Conservation (phyloP, 2,888 invertebrate genomes). For the Pollenia labialis region DNA sequence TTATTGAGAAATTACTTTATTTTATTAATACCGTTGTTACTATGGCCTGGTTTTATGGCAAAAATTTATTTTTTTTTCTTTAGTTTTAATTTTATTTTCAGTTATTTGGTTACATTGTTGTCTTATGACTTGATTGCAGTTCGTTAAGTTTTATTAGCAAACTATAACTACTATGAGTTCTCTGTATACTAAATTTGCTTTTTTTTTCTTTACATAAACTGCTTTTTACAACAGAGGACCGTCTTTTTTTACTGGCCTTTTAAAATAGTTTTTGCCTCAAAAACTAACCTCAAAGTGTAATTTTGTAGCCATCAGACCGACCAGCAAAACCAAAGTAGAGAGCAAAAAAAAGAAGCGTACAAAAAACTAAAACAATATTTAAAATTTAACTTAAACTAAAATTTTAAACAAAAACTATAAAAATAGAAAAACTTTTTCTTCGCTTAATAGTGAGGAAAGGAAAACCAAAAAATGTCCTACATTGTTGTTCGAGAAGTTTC, state of each 20-base stretch:
- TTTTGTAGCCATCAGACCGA: constrained; percentile 34
- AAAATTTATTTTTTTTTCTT: not conserved
- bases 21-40: constrained; percentile 29
- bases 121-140: constrained; percentile 66
- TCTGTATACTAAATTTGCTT: not conserved
- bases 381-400: constrained; percentile 26
- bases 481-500: constrained; percentile 3
- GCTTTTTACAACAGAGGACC: not conserved
- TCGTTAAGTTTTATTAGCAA: constrained; percentile 69
- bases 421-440: constrained; percentile 21
- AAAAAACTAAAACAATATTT: constrained; percentile 7
- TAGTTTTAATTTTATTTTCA: not conserved
- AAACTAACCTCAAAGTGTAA: constrained; percentile 65
- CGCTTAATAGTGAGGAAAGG: constrained; percentile 8
- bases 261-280: constrained; percentile 20
- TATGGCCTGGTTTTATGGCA: constrained; percentile 28
- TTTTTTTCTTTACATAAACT: not conserved
- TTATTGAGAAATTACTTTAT: constrained; percentile 28
- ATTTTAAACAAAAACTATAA: constrained; percentile 12
- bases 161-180: constrained; percentile 38
- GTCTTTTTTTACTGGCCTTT: not conserved
- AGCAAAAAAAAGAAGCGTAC: not conserved
- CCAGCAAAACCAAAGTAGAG: constrained; percentile 5
- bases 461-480: constrained; percentile 32
- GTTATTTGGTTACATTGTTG: constrained; percentile 1